Percentiles rank a stretch among this genome's conserved stretches.
phyloP scores from a whole-genome alignment of 2,888 invertebrate species.

The Callyntrura sp. region DNA sequence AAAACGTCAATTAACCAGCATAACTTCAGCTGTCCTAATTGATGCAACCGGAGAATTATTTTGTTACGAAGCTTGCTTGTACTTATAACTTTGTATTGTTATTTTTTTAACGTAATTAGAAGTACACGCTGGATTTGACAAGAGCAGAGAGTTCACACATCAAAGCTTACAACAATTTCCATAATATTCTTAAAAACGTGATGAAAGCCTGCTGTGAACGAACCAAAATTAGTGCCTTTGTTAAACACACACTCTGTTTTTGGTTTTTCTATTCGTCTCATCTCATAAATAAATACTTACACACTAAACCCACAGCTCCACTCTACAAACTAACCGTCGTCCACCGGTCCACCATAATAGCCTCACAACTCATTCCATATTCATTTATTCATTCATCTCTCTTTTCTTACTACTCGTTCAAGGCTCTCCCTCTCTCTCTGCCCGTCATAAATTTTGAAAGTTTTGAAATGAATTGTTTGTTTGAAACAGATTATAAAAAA shows the following conservation, averaged over 20 bases:
- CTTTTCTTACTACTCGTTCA: background rate
- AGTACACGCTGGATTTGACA: constrained; percentile 2
- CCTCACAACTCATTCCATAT: constrained; percentile 65
- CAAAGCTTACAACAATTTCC: background rate
- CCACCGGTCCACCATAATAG: too few relatives aligned
- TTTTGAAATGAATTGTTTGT: constrained; percentile 65
- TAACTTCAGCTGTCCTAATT: too few relatives aligned
- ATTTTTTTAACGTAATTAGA: background rate
- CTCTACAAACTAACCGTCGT: background rate
- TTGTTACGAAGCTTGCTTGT: background rate
- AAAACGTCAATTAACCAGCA: background rate
- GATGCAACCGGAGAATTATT: background rate
- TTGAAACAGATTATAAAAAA: constrained; percentile 7
- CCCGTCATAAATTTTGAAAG: constrained; percentile 66
- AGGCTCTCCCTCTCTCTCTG: constrained; percentile 39
- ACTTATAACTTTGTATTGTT: too few relatives aligned
- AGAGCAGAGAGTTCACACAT: background rate
- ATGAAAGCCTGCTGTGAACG: constrained; percentile 44
- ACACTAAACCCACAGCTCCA: background rate
- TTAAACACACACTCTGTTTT: constrained; percentile 2
- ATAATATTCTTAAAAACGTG: constrained; percentile 29
- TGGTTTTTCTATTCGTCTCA: constrained; percentile 14
- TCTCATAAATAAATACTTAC: constrained; percentile 38
- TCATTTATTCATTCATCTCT: constrained; percentile 72
- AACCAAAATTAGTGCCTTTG: constrained; percentile 15